phyloP scores from a whole-genome alignment of 2,888 invertebrate species.

The Drosophila anceps region DNA sequence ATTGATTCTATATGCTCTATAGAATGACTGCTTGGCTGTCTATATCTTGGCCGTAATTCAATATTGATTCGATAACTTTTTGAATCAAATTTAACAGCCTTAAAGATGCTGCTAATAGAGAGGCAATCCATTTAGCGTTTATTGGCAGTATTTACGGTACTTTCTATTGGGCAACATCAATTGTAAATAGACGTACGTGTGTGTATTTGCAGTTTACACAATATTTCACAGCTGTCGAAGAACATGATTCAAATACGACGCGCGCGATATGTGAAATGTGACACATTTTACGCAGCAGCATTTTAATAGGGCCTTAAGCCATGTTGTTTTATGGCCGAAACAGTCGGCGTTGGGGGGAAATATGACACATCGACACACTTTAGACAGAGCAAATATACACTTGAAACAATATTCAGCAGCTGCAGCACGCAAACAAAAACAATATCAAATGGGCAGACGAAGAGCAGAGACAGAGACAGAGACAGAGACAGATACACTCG shows the following conservation, averaged over 20 bases:
- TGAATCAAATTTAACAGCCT: neutral
- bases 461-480: neutral
- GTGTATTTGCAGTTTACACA: constrained; percentile 48
- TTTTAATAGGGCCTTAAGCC: constrained; percentile 51
- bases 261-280: constrained; percentile 56
- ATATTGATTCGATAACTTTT: neutral
- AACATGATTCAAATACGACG: constrained; percentile 40
- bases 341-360: constrained; percentile 23
- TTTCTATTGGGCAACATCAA: constrained; percentile 19
- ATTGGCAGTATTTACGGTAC: constrained; percentile 8
- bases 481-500: constrained; percentile 42
- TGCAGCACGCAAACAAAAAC: constrained; percentile 44
- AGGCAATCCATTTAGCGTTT: neutral
- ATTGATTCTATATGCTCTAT: neutral
- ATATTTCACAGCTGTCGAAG: constrained; percentile 56
- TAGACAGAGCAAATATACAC: constrained; percentile 53
- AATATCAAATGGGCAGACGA: constrained; percentile 63
- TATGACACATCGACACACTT: constrained; percentile 70
- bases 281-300: constrained; percentile 56
- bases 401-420: constrained; percentile 70
- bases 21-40: neutral
- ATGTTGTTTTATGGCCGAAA: constrained; percentile 18
- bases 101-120: neutral
- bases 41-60: neutral
- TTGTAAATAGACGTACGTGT: constrained; percentile 15